These are phyloP conservation scores for Meliscaeva auricollis DNA, from an alignment of 2,888 invertebrate species.

Conservation along the genomic window DNA sequence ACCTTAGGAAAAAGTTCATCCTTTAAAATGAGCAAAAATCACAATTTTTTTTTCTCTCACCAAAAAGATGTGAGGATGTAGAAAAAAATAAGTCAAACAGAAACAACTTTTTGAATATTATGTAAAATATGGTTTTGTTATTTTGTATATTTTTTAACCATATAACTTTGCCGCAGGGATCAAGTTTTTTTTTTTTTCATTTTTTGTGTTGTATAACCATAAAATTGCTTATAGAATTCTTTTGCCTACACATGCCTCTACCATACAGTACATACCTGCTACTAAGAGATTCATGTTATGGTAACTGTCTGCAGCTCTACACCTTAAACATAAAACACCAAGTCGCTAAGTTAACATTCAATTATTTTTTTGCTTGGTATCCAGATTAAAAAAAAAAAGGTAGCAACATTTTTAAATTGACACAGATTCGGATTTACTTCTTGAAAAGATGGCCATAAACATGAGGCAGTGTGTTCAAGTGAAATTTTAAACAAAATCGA, in stretches of 20 bases:
- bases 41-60: constrained; percentile 17
- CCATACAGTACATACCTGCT: too few species aligned
- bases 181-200: not conserved
- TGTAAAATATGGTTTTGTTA: constrained; percentile 65
- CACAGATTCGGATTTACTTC: not conserved
- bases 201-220: not conserved
- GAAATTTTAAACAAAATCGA: too few species aligned
- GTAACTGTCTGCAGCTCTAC: not conserved
- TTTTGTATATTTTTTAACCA: constrained; percentile 53
- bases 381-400: too few species aligned
- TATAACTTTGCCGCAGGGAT: constrained; percentile 8
- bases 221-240: not conserved
- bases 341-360: not conserved
- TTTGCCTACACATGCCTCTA: not conserved
- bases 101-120: constrained; percentile 28
- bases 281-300: too few species aligned
- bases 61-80: not conserved
- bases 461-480: too few species aligned
- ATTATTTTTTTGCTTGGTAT: not conserved
- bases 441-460: too few species aligned
- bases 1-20: constrained; percentile 29
- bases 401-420: not conserved
- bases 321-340: not conserved
- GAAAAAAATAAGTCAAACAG: constrained; percentile 51
- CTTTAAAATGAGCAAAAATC: constrained; percentile 39